Percentiles rank a stretch among this genome's conserved stretches.
These are phyloP conservation scores for Drosophila seclusa DNA, from an alignment of 2,888 invertebrate species.

Conservation along the genomic window DNA sequence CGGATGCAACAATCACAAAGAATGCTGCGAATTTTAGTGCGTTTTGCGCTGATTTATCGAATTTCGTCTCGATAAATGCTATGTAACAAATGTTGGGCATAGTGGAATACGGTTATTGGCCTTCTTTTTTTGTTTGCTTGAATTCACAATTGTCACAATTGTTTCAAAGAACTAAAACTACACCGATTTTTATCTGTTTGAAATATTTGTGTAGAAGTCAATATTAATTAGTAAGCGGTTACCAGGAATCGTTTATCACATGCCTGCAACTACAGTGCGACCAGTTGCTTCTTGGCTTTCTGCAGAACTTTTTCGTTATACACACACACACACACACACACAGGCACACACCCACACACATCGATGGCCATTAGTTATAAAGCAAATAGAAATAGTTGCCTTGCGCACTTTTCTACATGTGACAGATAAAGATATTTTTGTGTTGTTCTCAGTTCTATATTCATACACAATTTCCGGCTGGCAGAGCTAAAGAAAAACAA, in stretches of 20 bases:
- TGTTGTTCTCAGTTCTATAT: slow-evolving; percentile 52
- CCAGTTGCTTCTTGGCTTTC: slow-evolving; percentile 16
- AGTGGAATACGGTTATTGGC: not conserved
- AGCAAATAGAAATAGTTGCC: slow-evolving; percentile 39
- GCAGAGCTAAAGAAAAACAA: slow-evolving; percentile 24
- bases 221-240: not conserved
- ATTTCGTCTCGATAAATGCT: not conserved
- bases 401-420: slow-evolving; percentile 49
- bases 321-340: slow-evolving; percentile 1
- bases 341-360: slow-evolving; percentile 2
- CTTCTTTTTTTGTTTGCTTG: not conserved
- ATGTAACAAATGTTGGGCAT: not conserved
- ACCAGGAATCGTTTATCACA: slow-evolving; percentile 6
- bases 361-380: slow-evolving; percentile 41
- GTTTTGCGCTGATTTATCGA: not conserved
- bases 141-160: no score
- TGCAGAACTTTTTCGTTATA: slow-evolving; percentile 6
- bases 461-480: slow-evolving; percentile 73
- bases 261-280: slow-evolving; percentile 9
- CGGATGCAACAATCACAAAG: not conserved
- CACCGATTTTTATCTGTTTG: not conserved
- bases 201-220: not conserved
- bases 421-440: slow-evolving; percentile 61
- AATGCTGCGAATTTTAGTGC: not conserved
- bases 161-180: not conserved